phyloP scores from a whole-genome alignment of 2,113 vertebrate species.

The Eubucco bourcierii region DNA sequence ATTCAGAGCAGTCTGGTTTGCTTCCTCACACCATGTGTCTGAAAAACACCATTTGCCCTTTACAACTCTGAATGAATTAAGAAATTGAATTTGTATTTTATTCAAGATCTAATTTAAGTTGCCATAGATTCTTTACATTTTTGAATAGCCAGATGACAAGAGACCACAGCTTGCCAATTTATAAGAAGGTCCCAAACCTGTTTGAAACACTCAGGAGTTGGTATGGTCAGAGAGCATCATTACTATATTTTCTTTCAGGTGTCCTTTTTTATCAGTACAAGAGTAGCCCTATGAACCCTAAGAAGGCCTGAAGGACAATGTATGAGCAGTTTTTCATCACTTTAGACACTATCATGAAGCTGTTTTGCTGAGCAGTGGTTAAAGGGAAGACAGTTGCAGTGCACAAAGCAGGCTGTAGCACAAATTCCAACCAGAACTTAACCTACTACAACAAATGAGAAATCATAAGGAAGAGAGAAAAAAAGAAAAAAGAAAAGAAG shows the following conservation, averaged over 20 bases:
- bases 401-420: not conserved
- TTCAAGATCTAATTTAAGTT: not conserved
- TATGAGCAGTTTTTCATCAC: not conserved
- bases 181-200: not conserved
- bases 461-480: not conserved
- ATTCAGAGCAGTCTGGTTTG: not conserved
- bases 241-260: not conserved
- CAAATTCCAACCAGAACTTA: not conserved
- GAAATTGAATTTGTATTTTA: not conserved
- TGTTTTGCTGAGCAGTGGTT: not conserved
- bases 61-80: not conserved
- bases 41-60: not conserved
- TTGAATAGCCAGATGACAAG: not conserved
- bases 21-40: not conserved
- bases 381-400: not conserved
- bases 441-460: not conserved
- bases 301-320: not conserved
- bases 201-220: not conserved
- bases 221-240: not conserved
- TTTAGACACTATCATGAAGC: not conserved
- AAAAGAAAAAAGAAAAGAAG: rapidly evolving
- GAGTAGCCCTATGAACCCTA: not conserved
- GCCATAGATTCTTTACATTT: not conserved
- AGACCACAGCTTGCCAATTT: not conserved
- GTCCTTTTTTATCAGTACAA: not conserved